phyloP scores from a whole-genome alignment of 2,113 vertebrate genomes.

The Rhabdornis inornatus region DNA sequence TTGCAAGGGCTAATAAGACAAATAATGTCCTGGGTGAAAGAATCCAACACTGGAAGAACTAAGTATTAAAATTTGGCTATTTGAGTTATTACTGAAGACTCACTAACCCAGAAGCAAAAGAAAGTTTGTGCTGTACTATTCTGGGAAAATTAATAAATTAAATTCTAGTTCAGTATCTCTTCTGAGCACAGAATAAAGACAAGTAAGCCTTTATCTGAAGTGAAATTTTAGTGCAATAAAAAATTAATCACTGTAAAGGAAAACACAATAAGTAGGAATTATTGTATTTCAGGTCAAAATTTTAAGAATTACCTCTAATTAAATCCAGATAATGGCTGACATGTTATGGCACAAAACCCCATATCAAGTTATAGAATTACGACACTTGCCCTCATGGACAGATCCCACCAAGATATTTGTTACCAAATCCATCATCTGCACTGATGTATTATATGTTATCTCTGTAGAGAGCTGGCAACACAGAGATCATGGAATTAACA shows the following conservation, averaged over 20 bases:
- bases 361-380: accelerated
- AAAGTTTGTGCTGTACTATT: background rate
- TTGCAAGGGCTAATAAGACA: background rate
- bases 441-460: background rate
- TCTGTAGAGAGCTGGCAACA: background rate
- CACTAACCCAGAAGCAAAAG: background rate
- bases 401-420: background rate
- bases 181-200: background rate
- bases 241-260: background rate
- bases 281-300: background rate
- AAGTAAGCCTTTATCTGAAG: background rate
- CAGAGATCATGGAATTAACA: background rate
- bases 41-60: background rate
- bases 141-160: background rate
- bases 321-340: background rate
- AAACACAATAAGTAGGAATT: background rate
- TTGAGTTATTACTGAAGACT: background rate
- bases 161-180: background rate
- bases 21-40: background rate
- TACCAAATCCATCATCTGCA: background rate
- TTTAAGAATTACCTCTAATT: background rate
- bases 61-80: background rate
- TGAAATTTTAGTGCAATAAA: background rate
- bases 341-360: background rate
- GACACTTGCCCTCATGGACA: background rate